Base-by-base conservation (phyloP, 2,888 invertebrate species). In the Hirtodrosophila cameraria region DNA sequence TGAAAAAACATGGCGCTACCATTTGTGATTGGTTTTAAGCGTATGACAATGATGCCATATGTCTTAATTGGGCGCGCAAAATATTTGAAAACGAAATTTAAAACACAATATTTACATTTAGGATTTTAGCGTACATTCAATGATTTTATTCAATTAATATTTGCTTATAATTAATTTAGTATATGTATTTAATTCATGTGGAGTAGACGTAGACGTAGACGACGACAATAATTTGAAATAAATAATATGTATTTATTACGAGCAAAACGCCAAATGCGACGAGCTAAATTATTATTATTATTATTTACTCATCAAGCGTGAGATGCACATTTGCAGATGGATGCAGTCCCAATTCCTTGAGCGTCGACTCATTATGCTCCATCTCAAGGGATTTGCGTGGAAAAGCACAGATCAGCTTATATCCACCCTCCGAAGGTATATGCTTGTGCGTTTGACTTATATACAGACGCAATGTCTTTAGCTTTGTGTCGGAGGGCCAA, bases 281-380 rank as follows among this genome's bases (percentile, higher is more conserved):
- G 2, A 23, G 23, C 8, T 23, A 8, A 6, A 23, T 6, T 23
- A 23, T 1, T 5, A 3, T n/a, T 25, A 13, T 39, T 11, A 36
- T 48, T 15, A 42, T 53, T 79, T 83, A 89, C 67, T 90, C 89
- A 70, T 90, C 90, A 33, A 88, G 71, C 57, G 90, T 90, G 46
- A 91, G 84, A 82, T 91, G 89, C 50, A 91, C 68, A 62, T 89
- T 90, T n/a, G 89, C 89, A 25, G 89, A 89, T 41, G 91, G 91
- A 86, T 91, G 89, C 48, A 91, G 67, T 7, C 90, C 89, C 25
- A 90, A 78, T 27, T 90, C 89, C 41, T 88, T 88, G 13, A 91
- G 75, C 2, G 89, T 87, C 48, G 68, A 63, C n/a, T 72, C 62
- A 42, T 88, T 84, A 49, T 89, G 86, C 57, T 89, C 88, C 25